Conservation (phyloP, 2,113 vertebrate species). For the Scophthalmus maximus region DNA sequence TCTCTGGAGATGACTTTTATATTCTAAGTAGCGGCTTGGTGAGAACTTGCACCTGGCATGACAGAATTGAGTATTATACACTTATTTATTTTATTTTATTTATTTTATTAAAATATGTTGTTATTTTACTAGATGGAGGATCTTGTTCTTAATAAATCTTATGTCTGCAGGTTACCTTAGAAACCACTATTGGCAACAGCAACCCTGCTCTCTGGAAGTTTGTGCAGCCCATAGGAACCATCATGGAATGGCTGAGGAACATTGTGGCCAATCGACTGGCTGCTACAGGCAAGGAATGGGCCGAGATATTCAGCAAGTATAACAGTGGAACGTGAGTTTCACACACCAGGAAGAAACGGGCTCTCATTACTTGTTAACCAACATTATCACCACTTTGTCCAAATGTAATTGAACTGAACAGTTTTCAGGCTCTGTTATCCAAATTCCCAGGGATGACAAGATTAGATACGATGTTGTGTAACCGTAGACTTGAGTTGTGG, state of each 20-base stretch:
- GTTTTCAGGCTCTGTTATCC: slow-evolving; percentile 3
- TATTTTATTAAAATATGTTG: not conserved
- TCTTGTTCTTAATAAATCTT: not conserved
- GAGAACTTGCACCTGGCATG: slow-evolving; percentile 64
- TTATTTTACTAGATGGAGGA: not conserved
- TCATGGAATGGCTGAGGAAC: slow-evolving; percentile 95
- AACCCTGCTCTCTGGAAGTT: slow-evolving; percentile 90
- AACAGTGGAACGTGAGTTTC: slow-evolving; percentile 95
- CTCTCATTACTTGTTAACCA: not conserved
- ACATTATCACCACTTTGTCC: not conserved
- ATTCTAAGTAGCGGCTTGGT: slow-evolving; percentile 94
- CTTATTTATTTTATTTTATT: no score
- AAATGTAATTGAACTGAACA: not conserved
- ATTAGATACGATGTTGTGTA: slow-evolving; percentile 8
- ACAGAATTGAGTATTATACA: not conserved
- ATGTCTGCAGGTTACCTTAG: slow-evolving; percentile 86
- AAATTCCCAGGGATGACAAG: not conserved
- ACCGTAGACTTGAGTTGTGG: not conserved
- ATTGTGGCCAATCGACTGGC: slow-evolving; percentile 92
- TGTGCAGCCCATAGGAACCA: slow-evolving; percentile 81
- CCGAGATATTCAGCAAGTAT: slow-evolving; percentile 84
- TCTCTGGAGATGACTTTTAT: slow-evolving; percentile 97
- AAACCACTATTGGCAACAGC: slow-evolving; percentile 95
- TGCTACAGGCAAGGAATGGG: slow-evolving; percentile 84
- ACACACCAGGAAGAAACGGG: not conserved